These are phyloP conservation scores for Drosophila ironensis DNA, from an alignment of 1,140 invertebrate species.

Conservation along the genomic window DNA sequence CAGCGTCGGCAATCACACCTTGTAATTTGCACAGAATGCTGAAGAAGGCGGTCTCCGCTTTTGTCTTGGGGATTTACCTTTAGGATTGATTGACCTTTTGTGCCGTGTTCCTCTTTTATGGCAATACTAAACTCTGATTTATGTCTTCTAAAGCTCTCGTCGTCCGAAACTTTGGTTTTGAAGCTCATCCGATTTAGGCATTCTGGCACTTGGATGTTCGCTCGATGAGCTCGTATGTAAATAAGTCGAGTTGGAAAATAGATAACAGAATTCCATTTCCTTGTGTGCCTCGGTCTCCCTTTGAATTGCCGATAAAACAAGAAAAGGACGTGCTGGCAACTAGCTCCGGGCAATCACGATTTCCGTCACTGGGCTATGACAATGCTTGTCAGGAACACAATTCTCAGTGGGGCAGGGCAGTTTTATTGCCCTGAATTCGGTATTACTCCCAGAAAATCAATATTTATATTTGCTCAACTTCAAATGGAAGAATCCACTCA, in stretches of 20 bases:
- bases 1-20: slow-evolving; percentile 31
- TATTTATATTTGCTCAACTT: slow-evolving; percentile 61
- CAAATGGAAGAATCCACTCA: slow-evolving; percentile 52
- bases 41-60: not conserved
- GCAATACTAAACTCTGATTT: slow-evolving; percentile 44
- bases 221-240: slow-evolving; percentile 14
- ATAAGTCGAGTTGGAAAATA: slow-evolving; percentile 40
- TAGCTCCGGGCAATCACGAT: slow-evolving; percentile 62
- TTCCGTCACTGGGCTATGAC: slow-evolving; percentile 43
- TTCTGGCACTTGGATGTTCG: not conserved
- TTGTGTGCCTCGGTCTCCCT: slow-evolving; percentile 19
- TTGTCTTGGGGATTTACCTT: not conserved
- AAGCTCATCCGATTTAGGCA: not conserved
- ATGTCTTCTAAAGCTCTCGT: slow-evolving; percentile 51
- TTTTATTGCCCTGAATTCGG: slow-evolving; percentile 46
- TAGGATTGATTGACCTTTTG: slow-evolving; percentile 24
- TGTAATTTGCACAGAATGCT: slow-evolving; percentile 3
- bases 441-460: slow-evolving; percentile 46
- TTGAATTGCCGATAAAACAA: slow-evolving; percentile 52
- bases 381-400: slow-evolving; percentile 12
- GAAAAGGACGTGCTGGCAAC: slow-evolving; percentile 19
- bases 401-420: slow-evolving; percentile 49
- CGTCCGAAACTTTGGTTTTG: slow-evolving; percentile 27
- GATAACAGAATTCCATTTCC: slow-evolving; percentile 44
- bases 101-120: slow-evolving; percentile 8